Base-by-base conservation (phyloP, 1,140 invertebrate genomes). In the Coboldia fuscipes region DNA sequence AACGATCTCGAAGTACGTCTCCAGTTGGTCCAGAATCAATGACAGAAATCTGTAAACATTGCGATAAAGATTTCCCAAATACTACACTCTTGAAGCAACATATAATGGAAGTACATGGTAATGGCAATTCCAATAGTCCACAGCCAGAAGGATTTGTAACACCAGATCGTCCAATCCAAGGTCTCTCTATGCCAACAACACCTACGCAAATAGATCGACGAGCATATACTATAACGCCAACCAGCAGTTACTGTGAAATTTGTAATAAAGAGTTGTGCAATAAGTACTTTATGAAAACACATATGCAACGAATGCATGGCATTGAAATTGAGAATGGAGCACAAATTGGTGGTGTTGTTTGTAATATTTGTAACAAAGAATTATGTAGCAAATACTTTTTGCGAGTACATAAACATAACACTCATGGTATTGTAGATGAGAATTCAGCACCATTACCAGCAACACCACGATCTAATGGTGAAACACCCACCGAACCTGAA, bases 221-320 rank as follows among this genome's bases (percentile, higher is more conserved):
- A 46, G 57, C 30, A 0, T 55, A 54, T 23, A 54, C 50, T n/a
- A 54, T 73, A 30, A 67, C 73, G 10, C 75, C 65, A 0, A 75
- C 72, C 0, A 81, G 75, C 30, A 89, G 89, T 46, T 96, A 90
- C 48, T 99, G 96, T 57, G 90, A 97, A 52, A 93, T 98, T 37
- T 99, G 96, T 58, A 97, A 97, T 58, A 99, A 99, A 61, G 92
- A 97, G 56, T 57, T 97, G 21, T 98, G 94, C 60, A 98, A 98
- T 61, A 98, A 99, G 56, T 98, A 99, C 50, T 98, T 98, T 53
- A 89, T 98, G 76, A 90, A 96, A 52, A 97, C 92, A 0, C 94
- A 99, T 60, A 98, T 98, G 86, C 78, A 97, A 44, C 80, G 96
- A 53, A 96, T 97, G 82, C 94, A 99, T 55, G 90, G 92, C 12